Conservation (phyloP, 2,113 vertebrate genomes). For the Varanus komodoensis region DNA sequence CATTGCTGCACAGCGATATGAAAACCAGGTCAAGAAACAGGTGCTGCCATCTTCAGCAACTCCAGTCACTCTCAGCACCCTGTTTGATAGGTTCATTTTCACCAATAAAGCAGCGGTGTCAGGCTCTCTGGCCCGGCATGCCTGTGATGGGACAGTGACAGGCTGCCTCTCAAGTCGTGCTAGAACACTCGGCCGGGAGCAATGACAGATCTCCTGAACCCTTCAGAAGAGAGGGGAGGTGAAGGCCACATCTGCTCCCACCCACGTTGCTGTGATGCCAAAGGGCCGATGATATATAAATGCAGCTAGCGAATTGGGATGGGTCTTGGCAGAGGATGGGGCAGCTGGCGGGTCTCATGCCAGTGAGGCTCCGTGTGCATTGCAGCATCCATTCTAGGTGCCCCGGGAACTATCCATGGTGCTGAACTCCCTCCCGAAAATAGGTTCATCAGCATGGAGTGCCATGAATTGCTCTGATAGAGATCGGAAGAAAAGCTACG, state of each 20-base stretch:
- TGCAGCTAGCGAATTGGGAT: neutral
- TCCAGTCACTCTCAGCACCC: neutral
- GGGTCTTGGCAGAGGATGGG: neutral
- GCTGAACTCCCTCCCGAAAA: no score
- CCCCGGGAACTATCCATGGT: no score
- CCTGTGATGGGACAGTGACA: neutral
- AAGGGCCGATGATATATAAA: no score
- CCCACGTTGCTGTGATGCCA: neutral
- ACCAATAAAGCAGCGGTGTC: neutral
- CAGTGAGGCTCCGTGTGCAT: no score
- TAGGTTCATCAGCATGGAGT: no score
- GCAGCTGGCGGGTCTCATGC: no score
- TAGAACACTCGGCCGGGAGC: neutral
- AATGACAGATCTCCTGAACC: neutral
- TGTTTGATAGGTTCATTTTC: neutral
- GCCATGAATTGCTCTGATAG: no score
- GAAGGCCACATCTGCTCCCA: neutral
- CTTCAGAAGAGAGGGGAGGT: neutral
- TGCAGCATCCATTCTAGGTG: no score
- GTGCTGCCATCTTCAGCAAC: neutral
- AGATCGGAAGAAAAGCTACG: no score
- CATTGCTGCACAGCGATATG: neutral
- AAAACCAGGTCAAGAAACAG: conserved; percentile 19
- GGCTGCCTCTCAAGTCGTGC: neutral
- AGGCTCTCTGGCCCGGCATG: neutral